phyloP scores from a whole-genome alignment of 2,888 invertebrate genomes.

The Malthinus flaveolus region DNA sequence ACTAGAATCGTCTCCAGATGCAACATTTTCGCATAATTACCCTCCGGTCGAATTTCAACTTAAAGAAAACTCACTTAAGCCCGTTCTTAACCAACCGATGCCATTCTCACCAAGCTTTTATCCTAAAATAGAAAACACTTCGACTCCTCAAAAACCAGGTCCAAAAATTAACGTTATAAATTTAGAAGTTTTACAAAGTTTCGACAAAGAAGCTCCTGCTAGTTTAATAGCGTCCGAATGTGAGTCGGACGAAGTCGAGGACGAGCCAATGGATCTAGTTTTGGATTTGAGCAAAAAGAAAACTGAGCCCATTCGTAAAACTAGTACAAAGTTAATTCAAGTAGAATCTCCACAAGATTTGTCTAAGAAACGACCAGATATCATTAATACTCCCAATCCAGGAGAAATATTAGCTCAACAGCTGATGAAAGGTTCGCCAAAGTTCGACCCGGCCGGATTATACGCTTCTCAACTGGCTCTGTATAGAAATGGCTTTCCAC shows the following conservation, averaged over 20 bases:
- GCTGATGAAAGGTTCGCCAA: constrained; percentile 64
- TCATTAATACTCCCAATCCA: constrained; percentile 43
- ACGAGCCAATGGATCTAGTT: constrained; percentile 57
- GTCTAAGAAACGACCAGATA: constrained; percentile 50
- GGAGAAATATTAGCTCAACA: constrained; percentile 66
- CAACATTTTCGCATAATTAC: background rate
- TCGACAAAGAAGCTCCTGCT: constrained; percentile 55
- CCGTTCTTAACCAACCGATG: constrained; percentile 34
- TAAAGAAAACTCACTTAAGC: constrained; percentile 40
- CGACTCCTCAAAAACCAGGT: constrained; percentile 38
- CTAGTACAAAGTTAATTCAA: constrained; percentile 33
- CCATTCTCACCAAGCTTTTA: constrained; percentile 38
- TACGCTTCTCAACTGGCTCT: constrained; percentile 66
- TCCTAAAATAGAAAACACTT: constrained; percentile 38
- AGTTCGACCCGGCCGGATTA: constrained; percentile 64
- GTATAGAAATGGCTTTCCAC: constrained; percentile 58
- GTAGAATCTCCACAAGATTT: constrained; percentile 55
- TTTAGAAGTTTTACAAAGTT: constrained; percentile 63
- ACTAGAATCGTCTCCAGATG: background rate
- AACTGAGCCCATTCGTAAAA: constrained; percentile 40
- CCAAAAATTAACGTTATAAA: constrained; percentile 59
- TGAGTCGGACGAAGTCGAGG: constrained; percentile 37
- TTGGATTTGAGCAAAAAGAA: constrained; percentile 82
- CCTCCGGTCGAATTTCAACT: constrained; percentile 38
- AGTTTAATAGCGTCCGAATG: constrained; percentile 53